phyloP scores from a whole-genome alignment of 2,888 invertebrate species.

The Myopa testacea region DNA sequence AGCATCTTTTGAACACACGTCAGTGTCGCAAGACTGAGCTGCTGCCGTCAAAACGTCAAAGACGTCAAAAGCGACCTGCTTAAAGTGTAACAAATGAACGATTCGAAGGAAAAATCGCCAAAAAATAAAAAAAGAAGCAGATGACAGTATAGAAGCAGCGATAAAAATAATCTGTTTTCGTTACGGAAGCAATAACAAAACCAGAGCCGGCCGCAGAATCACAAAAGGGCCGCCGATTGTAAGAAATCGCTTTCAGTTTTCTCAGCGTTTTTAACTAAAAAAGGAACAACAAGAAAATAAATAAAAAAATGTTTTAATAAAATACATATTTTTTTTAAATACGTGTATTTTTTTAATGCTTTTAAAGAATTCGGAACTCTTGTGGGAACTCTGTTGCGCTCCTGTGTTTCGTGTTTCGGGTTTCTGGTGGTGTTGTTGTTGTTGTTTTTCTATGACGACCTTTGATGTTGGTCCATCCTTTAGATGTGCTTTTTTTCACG shows the following conservation, averaged over 20 bases:
- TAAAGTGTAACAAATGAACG: neutral
- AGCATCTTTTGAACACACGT: neutral
- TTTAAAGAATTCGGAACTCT: too few species aligned
- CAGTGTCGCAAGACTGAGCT: neutral
- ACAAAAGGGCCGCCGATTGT: too few species aligned
- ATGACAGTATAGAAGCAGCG: neutral
- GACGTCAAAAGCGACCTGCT: neutral
- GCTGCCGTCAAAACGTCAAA: neutral
- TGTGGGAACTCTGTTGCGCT: neutral
- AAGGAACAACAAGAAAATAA: too few species aligned
- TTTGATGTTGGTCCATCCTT: conserved; percentile 12
- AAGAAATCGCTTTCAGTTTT: too few species aligned
- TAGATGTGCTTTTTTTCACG: neutral
- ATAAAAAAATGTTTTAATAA: too few species aligned
- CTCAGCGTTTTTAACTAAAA: too few species aligned
- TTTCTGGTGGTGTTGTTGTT: conserved; percentile 8
- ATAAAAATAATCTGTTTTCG: neutral
- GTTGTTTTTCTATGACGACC: neutral
- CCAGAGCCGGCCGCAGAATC: too few species aligned
- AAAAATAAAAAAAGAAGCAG: neutral
- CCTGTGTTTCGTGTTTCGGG: neutral
- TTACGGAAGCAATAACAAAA: too few species aligned
- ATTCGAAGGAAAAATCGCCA: neutral
- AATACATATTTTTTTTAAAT: too few species aligned
- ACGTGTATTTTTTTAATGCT: too few species aligned